Evolutionary conservation across 2,888 invertebrate species (phyloP), one percentile per base, ranked within the genome.

Genomic region (Thereva nobilitata): DNA sequence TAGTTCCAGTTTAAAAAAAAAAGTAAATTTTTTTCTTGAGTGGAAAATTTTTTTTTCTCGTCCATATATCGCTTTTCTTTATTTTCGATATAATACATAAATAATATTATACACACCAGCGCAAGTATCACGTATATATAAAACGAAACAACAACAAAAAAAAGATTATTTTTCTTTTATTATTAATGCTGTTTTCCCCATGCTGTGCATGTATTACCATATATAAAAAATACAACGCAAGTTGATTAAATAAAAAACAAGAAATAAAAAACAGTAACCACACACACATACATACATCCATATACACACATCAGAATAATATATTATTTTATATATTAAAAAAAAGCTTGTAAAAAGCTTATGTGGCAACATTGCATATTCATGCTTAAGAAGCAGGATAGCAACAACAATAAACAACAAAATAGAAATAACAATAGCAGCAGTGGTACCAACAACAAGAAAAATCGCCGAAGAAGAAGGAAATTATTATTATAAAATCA

Each of bases 321-420:
- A 23, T 23, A 23, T 23, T 23, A 23, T 23, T 23, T 23, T 23
- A 23, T 23, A 23, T 23, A 23, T 23, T 23, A 23, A 23, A n/a
- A n/a, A n/a, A n/a, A n/a, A 23, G 23, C 23, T 23, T 23, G 23
- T 23, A 23, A 23, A 53, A 61, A 40, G 50, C 61, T 10, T 50
- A 61, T 61, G 61, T 61, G 61, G 61, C 61, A 61, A 61, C 61
- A 49, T 49, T 50, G 61, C 61, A 40, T 35, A n/a, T 47, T 59
- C 57, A 47, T 59, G 45, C 45, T 47, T 55, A 55, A 12, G 10
- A 35, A 44, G 44, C 23, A 23, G 40, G 34, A 57, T 44, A 57
- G 8, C 37, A 59, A 37, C 45, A 44, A 9, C 34, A 57, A 38
- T n/a, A 47, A 45, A 9, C 23, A 7, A 40, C 47, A 23, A 10